phyloP scores from a whole-genome alignment of 2,113 vertebrate species.

The Xiphophorus hellerii region DNA sequence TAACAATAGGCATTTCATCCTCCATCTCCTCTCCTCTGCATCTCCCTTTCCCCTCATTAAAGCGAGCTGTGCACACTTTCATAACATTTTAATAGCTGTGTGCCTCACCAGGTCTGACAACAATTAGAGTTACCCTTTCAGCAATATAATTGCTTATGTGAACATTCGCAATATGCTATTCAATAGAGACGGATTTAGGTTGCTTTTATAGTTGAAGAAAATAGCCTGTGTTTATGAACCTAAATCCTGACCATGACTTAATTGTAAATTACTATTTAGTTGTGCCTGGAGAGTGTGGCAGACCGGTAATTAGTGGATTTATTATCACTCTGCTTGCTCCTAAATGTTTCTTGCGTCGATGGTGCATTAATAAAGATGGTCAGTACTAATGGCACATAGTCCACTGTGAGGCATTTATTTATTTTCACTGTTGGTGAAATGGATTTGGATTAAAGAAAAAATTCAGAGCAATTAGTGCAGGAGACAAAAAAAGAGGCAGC shows the following conservation, averaged over 20 bases:
- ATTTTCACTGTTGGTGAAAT: conserved; percentile 16
- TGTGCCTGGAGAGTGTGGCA: conserved; percentile 15
- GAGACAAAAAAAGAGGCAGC: not conserved
- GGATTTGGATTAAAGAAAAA: conserved; percentile 28
- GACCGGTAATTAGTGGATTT: conserved; percentile 27
- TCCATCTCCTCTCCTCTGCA: conserved; percentile 19
- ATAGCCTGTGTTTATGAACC: not conserved
- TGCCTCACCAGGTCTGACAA: conserved; percentile 16
- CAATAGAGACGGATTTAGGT: conserved; percentile 4
- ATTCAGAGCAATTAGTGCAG: conserved; percentile 27
- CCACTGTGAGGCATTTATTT: conserved; percentile 25
- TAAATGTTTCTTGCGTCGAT: conserved; percentile 25
- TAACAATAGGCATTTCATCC: conserved; percentile 44
- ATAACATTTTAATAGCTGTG: conserved; percentile 58
- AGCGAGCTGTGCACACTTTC: conserved; percentile 45
- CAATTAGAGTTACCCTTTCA: conserved; percentile 48
- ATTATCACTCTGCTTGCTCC: conserved; percentile 28
- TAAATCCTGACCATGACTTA: conserved; percentile 26
- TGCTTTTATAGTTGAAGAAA: not conserved
- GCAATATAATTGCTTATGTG: conserved; percentile 17
- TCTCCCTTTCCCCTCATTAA: conserved; percentile 51
- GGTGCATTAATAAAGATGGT: conserved; percentile 27
- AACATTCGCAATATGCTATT: conserved; percentile 7
- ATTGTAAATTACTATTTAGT: conserved; percentile 15
- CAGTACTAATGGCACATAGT: conserved; percentile 33